Conservation (phyloP, 2,113 vertebrate species). For the Colossoma macropomum region DNA sequence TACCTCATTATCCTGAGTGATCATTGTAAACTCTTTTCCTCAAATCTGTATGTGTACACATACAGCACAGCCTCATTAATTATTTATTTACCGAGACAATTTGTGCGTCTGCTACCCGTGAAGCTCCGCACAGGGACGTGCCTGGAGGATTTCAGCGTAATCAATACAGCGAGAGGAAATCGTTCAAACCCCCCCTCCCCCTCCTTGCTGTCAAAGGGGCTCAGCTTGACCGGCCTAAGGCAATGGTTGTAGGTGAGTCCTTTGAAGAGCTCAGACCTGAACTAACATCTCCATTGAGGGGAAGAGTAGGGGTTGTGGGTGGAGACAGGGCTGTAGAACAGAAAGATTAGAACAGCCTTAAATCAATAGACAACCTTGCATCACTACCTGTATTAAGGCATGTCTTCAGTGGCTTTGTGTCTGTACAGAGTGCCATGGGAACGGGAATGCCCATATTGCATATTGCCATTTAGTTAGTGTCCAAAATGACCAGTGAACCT, state of each 20-base stretch:
- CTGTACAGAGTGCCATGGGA: background rate
- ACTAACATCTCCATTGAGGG: slow-evolving; percentile 12
- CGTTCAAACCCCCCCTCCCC: background rate
- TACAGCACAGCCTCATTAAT: slow-evolving; percentile 5
- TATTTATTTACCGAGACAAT: background rate
- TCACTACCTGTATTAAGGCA: background rate
- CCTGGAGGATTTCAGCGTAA: slow-evolving; percentile 19
- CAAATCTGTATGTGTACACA: slow-evolving; percentile 4
- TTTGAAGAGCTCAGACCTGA: slow-evolving; percentile 21
- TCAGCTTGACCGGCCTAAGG: slow-evolving; percentile 7
- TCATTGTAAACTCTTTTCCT: background rate
- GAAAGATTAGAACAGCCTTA: background rate
- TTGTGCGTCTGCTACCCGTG: background rate
- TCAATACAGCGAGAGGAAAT: slow-evolving; percentile 9
- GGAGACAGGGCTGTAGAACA: slow-evolving; percentile 8
- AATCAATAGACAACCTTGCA: slow-evolving; percentile 6
- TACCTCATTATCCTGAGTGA: slow-evolving; percentile 27
- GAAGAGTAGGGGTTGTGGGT: background rate
- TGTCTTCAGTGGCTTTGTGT: background rate
- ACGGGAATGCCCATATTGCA: background rate
- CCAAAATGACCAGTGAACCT: too few relatives aligned
- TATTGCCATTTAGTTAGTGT: too few relatives aligned
- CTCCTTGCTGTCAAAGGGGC: slow-evolving; percentile 8
- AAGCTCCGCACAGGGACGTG: background rate
- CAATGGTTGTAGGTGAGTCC: background rate